A percentile compares a stretch with the other conserved stretches of the same genome.
These are phyloP conservation scores for Pseudorectes ferrugineus DNA, from an alignment of 2,113 vertebrate genomes.

Conservation along the genomic window DNA sequence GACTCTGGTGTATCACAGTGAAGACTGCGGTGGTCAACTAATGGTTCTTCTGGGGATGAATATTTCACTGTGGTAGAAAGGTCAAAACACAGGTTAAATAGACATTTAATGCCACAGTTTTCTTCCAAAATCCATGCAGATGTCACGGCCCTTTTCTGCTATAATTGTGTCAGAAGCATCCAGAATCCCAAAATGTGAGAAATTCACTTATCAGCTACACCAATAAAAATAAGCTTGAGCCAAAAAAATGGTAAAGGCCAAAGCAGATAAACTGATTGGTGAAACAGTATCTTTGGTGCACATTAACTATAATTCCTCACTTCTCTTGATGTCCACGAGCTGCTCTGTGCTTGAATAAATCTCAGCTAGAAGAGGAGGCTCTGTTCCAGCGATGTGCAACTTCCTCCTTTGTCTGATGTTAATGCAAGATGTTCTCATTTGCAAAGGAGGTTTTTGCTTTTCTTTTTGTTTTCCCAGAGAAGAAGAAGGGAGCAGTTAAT, in stretches of 20 bases:
- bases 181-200: neutral
- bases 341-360: neutral
- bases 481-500: neutral
- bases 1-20: neutral
- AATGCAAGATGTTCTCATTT: neutral
- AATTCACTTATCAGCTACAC: neutral
- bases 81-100: neutral
- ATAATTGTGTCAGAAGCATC: neutral
- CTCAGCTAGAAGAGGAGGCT: neutral
- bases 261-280: neutral
- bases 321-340: neutral
- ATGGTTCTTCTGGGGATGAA: neutral
- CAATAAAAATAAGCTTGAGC: neutral
- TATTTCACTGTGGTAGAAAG: neutral
- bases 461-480: neutral
- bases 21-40: neutral
- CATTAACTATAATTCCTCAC: neutral
- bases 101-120: neutral
- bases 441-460: neutral
- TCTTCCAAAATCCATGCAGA: neutral
- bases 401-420: constrained; percentile 12
- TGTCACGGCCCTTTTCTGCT: neutral
- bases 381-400: neutral
- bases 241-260: neutral
- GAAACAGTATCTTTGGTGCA: neutral